Evolutionary conservation across 2,888 invertebrate species (phyloP).

Genomic region (Dendrolimus pini): DNA sequence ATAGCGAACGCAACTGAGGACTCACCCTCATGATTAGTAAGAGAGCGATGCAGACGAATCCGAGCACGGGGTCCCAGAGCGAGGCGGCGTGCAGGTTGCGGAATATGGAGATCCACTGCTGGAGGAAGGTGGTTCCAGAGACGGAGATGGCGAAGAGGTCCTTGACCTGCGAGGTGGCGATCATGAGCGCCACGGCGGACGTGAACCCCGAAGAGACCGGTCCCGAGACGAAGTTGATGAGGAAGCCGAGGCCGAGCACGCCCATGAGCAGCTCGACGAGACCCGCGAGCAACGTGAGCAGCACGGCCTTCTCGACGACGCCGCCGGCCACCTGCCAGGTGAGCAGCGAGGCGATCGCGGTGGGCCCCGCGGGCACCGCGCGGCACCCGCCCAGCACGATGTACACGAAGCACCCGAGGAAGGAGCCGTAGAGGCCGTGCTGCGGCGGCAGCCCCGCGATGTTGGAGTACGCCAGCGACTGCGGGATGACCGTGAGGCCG

Average conservation of each 20-base stretch:
- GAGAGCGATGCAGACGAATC: slow-evolving; percentile 83
- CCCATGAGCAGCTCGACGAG: slow-evolving; percentile 88
- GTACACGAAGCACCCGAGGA: slow-evolving; percentile 93
- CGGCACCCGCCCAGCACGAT: slow-evolving; percentile 94
- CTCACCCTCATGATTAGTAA: slow-evolving; percentile 86
- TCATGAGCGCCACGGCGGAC: slow-evolving; percentile 92
- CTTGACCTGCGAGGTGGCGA: slow-evolving; percentile 92
- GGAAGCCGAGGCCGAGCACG: slow-evolving; percentile 87
- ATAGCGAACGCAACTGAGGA: not conserved
- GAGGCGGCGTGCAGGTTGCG: slow-evolving; percentile 79
- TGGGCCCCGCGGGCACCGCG: slow-evolving; percentile 94
- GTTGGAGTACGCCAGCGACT: slow-evolving; percentile 88
- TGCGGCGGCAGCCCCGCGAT: slow-evolving; percentile 87
- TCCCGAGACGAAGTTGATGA: slow-evolving; percentile 93
- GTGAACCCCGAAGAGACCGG: slow-evolving; percentile 94
- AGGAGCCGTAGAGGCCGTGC: slow-evolving; percentile 96
- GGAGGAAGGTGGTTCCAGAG: slow-evolving; percentile 84
- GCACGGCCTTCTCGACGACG: slow-evolving; percentile 81
- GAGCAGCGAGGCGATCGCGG: slow-evolving; percentile 92
- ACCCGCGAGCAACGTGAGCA: slow-evolving; percentile 86
- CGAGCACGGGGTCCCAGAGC: slow-evolving; percentile 85
- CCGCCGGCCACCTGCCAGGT: slow-evolving; percentile 87
- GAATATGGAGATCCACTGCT: slow-evolving; percentile 85
- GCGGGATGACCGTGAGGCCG: slow-evolving; percentile 95
- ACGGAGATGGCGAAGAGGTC: slow-evolving; percentile 86